Evolutionary conservation across 2,113 vertebrate genomes (phyloP).

Genomic region (Trichechus manatus): DNA sequence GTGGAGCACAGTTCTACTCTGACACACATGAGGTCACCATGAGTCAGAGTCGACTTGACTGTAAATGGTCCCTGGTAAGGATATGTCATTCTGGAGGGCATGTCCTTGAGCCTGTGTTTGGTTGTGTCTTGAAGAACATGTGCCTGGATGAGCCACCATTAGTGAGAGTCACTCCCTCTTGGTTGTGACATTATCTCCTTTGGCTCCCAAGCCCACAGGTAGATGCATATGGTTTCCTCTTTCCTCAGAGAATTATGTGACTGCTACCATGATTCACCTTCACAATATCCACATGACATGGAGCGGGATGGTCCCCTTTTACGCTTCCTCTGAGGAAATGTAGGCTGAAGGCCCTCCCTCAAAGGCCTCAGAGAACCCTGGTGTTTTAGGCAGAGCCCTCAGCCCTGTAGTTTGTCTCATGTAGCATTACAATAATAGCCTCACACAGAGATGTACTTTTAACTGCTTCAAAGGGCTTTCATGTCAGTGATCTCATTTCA

Average conservation of each 20-base stretch:
- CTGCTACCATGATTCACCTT: neutral
- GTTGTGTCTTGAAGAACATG: neutral
- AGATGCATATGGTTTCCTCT: too few relatives aligned
- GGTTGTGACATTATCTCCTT: fast-evolving
- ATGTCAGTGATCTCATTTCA: neutral
- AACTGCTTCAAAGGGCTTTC: conserved; percentile 52
- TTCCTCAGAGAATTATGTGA: neutral
- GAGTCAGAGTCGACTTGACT: neutral
- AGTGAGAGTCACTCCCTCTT: neutral
- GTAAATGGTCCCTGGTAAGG: neutral
- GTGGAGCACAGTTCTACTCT: too few relatives aligned
- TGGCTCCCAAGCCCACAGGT: neutral
- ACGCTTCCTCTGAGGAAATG: neutral
- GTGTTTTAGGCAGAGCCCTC: neutral
- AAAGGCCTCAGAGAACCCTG: neutral
- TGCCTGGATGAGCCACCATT: neutral
- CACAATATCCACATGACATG: fast-evolving
- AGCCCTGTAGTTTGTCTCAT: neutral
- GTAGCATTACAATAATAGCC: neutral
- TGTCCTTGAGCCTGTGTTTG: neutral
- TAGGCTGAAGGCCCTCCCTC: too few relatives aligned
- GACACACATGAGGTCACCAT: neutral
- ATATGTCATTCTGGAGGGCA: neutral
- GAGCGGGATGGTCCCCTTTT: fast-evolving
- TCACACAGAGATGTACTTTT: neutral